Evolutionary conservation across 2,797 vertebrate species (phyloP).

Genomic region (Pterois miles): DNA sequence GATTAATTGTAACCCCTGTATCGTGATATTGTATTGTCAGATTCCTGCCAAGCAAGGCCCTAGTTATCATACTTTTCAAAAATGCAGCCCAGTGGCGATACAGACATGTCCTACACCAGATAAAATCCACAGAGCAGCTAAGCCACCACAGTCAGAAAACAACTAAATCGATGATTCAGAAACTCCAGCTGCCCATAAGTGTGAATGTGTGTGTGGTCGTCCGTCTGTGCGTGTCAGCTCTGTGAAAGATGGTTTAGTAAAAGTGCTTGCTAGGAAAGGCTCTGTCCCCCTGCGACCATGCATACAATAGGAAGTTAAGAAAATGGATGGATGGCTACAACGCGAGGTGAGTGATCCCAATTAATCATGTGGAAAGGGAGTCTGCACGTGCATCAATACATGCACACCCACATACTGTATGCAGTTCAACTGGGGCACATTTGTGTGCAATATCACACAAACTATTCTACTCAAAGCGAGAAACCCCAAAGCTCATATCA

Average conservation of each 20-base stretch:
- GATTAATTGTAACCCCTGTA: too few relatives aligned
- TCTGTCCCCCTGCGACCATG: background rate
- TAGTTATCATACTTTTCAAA: too few relatives aligned
- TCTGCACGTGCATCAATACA: background rate
- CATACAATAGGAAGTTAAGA: background rate
- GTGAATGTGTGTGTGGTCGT: background rate
- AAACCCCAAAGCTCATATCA: background rate
- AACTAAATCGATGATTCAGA: too few relatives aligned
- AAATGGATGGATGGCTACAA: background rate
- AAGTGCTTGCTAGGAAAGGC: background rate
- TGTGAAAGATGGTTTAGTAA: background rate
- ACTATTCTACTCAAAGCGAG: background rate
- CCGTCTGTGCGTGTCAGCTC: background rate
- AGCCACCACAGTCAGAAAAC: too few relatives aligned
- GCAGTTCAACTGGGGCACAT: background rate
- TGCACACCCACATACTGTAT: background rate
- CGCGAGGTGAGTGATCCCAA: background rate
- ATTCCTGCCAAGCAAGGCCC: too few relatives aligned
- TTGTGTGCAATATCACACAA: background rate
- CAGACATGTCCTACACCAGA: too few relatives aligned
- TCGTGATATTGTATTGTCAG: too few relatives aligned
- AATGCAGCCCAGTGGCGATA: too few relatives aligned
- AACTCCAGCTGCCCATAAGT: too few relatives aligned
- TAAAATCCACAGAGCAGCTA: background rate
- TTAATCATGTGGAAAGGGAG: background rate